A percentile compares a stretch with the other conserved stretches of the same genome.
Conservation (phyloP, 2,797 vertebrate species). For the Liparis tanakae region DNA sequence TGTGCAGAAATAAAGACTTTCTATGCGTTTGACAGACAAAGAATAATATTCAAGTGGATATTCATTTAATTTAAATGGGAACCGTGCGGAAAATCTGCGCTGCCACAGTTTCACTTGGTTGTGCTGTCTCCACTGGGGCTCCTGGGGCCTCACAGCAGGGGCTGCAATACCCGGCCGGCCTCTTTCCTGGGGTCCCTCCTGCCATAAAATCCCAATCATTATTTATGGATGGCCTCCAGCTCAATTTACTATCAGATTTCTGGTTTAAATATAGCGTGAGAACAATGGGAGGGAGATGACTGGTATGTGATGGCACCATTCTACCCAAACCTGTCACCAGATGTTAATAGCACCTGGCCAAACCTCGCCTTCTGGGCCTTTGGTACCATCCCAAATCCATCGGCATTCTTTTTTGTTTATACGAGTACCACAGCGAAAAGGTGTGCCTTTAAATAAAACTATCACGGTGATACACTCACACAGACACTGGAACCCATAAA, state of each 20-base stretch:
- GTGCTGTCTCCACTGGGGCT: conserved; percentile 30
- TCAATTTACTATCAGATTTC: conserved; percentile 47
- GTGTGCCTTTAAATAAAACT: not conserved
- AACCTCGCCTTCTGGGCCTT: conserved; percentile 37
- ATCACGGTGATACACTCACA: not conserved
- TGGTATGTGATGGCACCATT: conserved; percentile 36
- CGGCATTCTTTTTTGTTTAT: not conserved
- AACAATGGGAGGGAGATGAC: conserved; percentile 42
- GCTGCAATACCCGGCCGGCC: conserved; percentile 61
- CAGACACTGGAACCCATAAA: not conserved
- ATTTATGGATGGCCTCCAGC: conserved; percentile 68
- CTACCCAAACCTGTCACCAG: conserved; percentile 9
- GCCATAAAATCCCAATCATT: conserved; percentile 65
- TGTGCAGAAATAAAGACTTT: not conserved
- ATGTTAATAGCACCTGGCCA: conserved; percentile 9
- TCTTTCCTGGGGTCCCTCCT: conserved; percentile 53
- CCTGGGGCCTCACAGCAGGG: conserved; percentile 59
- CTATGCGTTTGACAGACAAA: not conserved
- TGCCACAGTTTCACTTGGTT: conserved; percentile 21
- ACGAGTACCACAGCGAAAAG: not conserved
- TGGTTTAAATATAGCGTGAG: conserved; percentile 56
- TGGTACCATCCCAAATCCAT: conserved; percentile 3
- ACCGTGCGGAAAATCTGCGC: not conserved
- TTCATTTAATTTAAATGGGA: not conserved
- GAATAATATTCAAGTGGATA: not conserved